Conservation (phyloP, 2,888 invertebrate genomes). For the Drosophila rellima region DNA sequence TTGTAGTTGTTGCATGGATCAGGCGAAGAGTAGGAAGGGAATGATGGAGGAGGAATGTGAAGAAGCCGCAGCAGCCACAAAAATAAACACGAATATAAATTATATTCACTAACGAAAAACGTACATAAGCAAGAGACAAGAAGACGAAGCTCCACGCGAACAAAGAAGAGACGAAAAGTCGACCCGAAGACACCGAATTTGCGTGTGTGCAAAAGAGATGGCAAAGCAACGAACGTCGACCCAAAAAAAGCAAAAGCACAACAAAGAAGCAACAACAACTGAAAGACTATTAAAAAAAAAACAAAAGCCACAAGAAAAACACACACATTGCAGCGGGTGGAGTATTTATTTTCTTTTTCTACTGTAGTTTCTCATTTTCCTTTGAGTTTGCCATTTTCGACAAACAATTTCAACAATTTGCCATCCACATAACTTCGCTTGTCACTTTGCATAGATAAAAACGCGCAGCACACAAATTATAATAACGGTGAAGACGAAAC, state of each 20-base stretch:
- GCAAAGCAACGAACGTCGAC: constrained; percentile 59
- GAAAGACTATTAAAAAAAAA: constrained; percentile 37
- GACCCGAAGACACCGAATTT: constrained; percentile 44
- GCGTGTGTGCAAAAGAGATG: constrained; percentile 71
- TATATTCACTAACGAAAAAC: constrained; percentile 73
- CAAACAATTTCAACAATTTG: constrained; percentile 62
- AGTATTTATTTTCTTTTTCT: constrained; percentile 16
- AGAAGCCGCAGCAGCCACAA: constrained; percentile 52
- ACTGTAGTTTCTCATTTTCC: constrained; percentile 29
- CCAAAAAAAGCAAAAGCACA: constrained; percentile 51
- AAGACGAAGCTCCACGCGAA: constrained; percentile 63
- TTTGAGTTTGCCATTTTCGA: constrained; percentile 52
- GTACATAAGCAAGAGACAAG: constrained; percentile 64
- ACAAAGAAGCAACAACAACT: constrained; percentile 48
- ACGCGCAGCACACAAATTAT: constrained; percentile 55
- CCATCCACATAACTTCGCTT: constrained; percentile 58
- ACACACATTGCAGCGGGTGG: constrained; percentile 62
- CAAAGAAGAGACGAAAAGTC: constrained; percentile 68
- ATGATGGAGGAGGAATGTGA: constrained; percentile 28
- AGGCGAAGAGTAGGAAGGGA: constrained; percentile 33
- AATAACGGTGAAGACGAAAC: constrained; percentile 75
- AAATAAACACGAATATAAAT: constrained; percentile 72
- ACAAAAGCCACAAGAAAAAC: background rate
- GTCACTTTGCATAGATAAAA: constrained; percentile 67
- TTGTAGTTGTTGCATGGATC: constrained; percentile 39